Conservation (phyloP, 2,797 vertebrate species). For the Melanotaenia boesemani region DNA sequence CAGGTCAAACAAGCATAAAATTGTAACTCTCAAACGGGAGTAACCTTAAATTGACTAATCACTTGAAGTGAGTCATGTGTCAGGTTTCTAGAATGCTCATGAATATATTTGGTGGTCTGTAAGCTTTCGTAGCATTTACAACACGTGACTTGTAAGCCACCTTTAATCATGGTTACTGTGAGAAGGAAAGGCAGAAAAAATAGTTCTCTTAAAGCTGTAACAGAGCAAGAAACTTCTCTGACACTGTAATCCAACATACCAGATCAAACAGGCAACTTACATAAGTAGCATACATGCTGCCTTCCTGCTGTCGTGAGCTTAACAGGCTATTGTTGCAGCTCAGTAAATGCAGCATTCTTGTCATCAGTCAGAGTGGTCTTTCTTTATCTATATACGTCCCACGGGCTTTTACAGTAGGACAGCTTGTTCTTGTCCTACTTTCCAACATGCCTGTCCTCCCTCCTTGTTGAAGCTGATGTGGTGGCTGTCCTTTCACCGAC, state of each 20-base stretch:
- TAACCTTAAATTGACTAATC: slow-evolving; percentile 50
- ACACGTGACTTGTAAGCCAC: neutral
- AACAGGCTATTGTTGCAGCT: slow-evolving; percentile 43
- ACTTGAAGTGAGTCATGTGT: slow-evolving; percentile 26
- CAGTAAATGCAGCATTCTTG: slow-evolving; percentile 49
- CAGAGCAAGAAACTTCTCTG: slow-evolving; percentile 23
- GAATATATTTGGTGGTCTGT: slow-evolving; percentile 35
- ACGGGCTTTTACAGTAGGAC: slow-evolving; percentile 73
- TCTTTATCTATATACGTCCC: slow-evolving; percentile 66
- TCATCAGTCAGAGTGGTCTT: slow-evolving; percentile 60
- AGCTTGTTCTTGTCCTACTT: slow-evolving; percentile 76
- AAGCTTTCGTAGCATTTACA: slow-evolving; percentile 9
- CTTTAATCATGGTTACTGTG: slow-evolving; percentile 26
- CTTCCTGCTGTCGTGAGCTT: slow-evolving; percentile 33
- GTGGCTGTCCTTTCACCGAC: slow-evolving; percentile 40
- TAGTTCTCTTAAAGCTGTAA: slow-evolving; percentile 29
- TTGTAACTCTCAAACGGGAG: slow-evolving; percentile 32
- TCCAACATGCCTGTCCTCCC: slow-evolving; percentile 50
- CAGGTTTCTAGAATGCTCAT: slow-evolving; percentile 15
- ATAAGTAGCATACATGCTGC: slow-evolving; percentile 24
- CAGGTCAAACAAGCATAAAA: slow-evolving; percentile 40
- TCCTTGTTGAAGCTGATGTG: slow-evolving; percentile 61
- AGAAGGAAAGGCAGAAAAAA: slow-evolving; percentile 18
- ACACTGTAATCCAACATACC: slow-evolving; percentile 15
- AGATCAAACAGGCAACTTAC: slow-evolving; percentile 29